These are phyloP conservation scores for Heteromurus nitidus DNA, from an alignment of 2,888 invertebrate genomes.

Conservation along the genomic window DNA sequence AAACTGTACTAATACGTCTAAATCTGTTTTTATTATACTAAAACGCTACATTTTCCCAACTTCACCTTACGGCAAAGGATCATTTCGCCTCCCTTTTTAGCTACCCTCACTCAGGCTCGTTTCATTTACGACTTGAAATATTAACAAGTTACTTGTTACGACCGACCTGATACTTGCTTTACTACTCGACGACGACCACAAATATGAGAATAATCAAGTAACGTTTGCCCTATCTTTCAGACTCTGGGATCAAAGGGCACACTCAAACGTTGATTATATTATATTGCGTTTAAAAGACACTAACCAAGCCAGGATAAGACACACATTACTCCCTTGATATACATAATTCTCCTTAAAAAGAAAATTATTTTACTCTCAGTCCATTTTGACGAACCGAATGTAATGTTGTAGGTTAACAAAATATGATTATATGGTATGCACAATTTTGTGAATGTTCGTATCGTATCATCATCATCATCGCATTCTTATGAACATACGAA, in stretches of 20 bases:
- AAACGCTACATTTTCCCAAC: no score
- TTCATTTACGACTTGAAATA: slow-evolving; percentile 48
- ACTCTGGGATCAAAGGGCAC: slow-evolving; percentile 36
- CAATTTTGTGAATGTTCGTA: no score
- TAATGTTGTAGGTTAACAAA: background rate
- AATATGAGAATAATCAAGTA: background rate
- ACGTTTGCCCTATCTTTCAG: slow-evolving; percentile 5
- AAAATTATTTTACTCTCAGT: background rate
- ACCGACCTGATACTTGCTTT: slow-evolving; percentile 11
- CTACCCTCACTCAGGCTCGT: slow-evolving; percentile 9
- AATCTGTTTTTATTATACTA: slow-evolving; percentile 10
- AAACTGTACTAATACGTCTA: no score
- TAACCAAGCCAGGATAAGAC: background rate
- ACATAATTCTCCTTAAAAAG: background rate
- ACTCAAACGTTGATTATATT: slow-evolving; percentile 15
- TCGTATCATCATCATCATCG: background rate
- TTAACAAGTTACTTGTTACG: slow-evolving; percentile 24
- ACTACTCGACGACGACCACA: background rate
- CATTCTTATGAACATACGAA: slow-evolving; percentile 3
- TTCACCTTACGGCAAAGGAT: no score
- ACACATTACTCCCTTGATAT: background rate
- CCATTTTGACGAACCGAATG: background rate
- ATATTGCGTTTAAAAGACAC: slow-evolving; percentile 3
- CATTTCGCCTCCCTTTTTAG: background rate
- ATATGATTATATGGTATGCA: background rate